These are phyloP conservation scores for Engystomops pustulosus DNA, from an alignment of 2,113 vertebrate species.

Conservation along the genomic window DNA sequence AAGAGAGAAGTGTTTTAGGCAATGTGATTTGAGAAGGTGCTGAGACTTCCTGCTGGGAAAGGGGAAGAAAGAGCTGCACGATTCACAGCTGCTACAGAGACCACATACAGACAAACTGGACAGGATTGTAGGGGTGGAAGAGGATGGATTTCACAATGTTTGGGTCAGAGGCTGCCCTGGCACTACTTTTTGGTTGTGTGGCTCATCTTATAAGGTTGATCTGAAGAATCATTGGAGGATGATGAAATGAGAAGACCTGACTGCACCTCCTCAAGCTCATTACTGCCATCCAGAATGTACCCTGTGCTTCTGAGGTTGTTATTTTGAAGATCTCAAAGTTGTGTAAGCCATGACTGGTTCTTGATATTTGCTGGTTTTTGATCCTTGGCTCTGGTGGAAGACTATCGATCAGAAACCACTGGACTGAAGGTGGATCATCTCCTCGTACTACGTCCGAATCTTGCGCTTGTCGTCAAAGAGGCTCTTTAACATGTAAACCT, in stretches of 20 bases:
- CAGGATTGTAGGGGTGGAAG: background rate
- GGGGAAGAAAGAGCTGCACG: background rate
- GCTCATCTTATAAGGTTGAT: background rate
- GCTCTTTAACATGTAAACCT: conserved; percentile 86
- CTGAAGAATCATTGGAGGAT: background rate
- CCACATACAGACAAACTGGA: background rate
- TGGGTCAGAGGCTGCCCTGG: background rate
- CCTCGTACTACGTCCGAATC: conserved; percentile 74
- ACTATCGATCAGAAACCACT: background rate
- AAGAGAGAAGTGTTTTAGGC: background rate
- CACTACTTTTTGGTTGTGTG: background rate
- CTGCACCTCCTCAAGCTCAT: background rate
- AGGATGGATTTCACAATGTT: background rate
- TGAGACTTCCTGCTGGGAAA: background rate
- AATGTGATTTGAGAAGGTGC: background rate
- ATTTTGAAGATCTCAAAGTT: background rate
- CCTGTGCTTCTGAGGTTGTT: background rate
- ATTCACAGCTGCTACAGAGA: background rate
- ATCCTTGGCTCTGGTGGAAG: conserved; percentile 28
- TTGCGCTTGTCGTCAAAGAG: conserved; percentile 84
- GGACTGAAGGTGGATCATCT: background rate
- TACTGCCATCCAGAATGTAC: background rate
- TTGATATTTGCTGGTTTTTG: background rate
- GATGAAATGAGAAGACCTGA: background rate
- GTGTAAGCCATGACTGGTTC: background rate